These are phyloP conservation scores for Panopea generosa DNA, from an alignment of 2,888 invertebrate species.

Conservation along the genomic window DNA sequence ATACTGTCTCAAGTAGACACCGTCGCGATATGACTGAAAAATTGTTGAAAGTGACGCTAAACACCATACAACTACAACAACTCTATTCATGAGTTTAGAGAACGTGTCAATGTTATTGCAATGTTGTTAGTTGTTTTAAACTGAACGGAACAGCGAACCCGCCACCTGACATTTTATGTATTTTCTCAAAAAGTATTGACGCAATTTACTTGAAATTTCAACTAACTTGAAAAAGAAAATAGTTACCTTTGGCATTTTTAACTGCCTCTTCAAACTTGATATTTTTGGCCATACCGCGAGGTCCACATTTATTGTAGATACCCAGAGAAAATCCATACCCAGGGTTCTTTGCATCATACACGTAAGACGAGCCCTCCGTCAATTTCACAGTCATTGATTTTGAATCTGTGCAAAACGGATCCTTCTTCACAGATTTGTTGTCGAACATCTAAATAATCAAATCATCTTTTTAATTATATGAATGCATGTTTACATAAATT, in stretches of 20 bases:
- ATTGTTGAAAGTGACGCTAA: no score
- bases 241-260: slow-evolving; percentile 40
- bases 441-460: slow-evolving; percentile 16
- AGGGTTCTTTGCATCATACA: slow-evolving; percentile 23
- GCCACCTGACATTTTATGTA: no score
- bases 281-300: slow-evolving; percentile 30
- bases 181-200: no score
- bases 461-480: background rate
- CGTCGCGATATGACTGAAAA: no score
- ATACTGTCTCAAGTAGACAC: no score
- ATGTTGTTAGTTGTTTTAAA: no score
- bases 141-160: no score
- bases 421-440: background rate
- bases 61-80: no score
- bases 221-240: no score
- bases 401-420: slow-evolving; percentile 20
- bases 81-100: no score
- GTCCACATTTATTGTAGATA: slow-evolving; percentile 47
- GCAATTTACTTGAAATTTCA: no score
- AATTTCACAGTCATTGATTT: slow-evolving; percentile 20
- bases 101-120: no score
- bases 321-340: slow-evolving; percentile 36
- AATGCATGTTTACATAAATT: background rate
- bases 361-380: slow-evolving; percentile 22
- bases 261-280: slow-evolving; percentile 45